Base-by-base conservation (phyloP, 2,888 invertebrate species). In the Dolichomitus sp. region DNA sequence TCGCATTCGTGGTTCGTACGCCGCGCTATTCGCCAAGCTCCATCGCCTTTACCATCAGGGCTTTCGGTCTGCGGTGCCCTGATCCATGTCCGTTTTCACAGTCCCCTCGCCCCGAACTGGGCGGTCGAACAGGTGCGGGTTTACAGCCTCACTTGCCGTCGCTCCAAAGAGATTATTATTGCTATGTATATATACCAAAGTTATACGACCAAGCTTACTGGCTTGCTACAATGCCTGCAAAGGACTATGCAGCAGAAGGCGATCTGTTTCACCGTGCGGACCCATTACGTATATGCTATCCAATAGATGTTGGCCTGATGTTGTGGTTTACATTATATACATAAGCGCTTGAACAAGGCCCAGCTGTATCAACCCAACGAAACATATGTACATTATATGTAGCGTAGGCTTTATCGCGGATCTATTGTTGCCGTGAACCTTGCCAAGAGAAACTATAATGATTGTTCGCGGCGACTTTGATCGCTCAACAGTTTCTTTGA, bases 161-260 rank as follows among this genome's bases (percentile, higher is more conserved):
- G 45, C 54, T 68, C 63, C 50, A 77, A 76, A 80, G 74, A 74
- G 80, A 84, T 84, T 77, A 82, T 80, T 84, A 77, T 84, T 65
- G 76, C 76, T 52, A 40, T 68, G 23, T 72, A 66, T 74, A 75
- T 65, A 57, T 14, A 42, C 23, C 40, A 7, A 33, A 33, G 30
- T 59, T 33, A 33, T 14, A 59, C 17, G 59, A 37, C 12, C n/a
- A 59, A 59, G 59, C 17, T 59, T 14, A 59, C 59, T 17, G 59
- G n/a, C 30, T 2, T 17, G 30, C 17, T 50, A 54, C 69, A 37
- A 23, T 37, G 54, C 40, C 23, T 33, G 59, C 59, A n/a, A n/a
- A n/a, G 59, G 37, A 37, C 30, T 59, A n/a, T 59, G 37, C 40
- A 19, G 37, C 37, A 61, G 61, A 37, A 37, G n/a, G 59, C 30